Percentiles rank a stretch among this genome's conserved stretches.
phyloP scores from a whole-genome alignment of 2,888 invertebrate species.

The Mythimna impura region DNA sequence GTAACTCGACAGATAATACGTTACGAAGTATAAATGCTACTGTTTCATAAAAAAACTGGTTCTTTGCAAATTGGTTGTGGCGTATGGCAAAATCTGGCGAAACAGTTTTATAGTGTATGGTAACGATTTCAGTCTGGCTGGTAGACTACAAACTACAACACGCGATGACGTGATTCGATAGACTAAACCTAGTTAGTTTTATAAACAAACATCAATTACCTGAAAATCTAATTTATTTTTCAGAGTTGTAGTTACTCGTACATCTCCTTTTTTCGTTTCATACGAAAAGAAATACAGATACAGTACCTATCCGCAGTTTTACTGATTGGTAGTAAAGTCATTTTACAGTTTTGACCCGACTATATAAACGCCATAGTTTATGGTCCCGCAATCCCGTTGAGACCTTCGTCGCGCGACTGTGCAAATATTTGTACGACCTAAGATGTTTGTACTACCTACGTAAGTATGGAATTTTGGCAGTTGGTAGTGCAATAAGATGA shows the following conservation, averaged over 20 bases:
- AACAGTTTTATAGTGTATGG: constrained; percentile 17
- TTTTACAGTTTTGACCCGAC: not conserved
- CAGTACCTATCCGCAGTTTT: not conserved
- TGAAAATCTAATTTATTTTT: constrained; percentile 4
- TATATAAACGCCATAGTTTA: constrained; percentile 21
- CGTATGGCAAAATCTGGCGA: constrained; percentile 4
- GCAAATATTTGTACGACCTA: constrained; percentile 21
- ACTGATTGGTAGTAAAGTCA: constrained; percentile 1
- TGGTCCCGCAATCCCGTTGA: not conserved
- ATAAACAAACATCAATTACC: constrained; percentile 10
- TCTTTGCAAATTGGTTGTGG: constrained; percentile 18
- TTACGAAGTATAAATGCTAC: constrained; percentile 2
- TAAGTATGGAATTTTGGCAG: not conserved
- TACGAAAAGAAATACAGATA: not conserved
- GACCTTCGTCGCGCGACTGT: not conserved
- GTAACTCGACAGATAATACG: not conserved
- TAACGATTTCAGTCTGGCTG: constrained; percentile 22
- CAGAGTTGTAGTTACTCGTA: not conserved
- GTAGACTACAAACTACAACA: constrained; percentile 32
- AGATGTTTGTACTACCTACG: not conserved
- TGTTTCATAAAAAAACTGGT: constrained; percentile 15
- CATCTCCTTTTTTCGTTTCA: not conserved
- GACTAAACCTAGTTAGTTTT: constrained; percentile 3
- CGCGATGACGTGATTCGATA: constrained; percentile 4
- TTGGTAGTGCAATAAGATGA: not conserved